Conservation (phyloP, 1,140 invertebrate genomes). For the Saccostrea echinata region DNA sequence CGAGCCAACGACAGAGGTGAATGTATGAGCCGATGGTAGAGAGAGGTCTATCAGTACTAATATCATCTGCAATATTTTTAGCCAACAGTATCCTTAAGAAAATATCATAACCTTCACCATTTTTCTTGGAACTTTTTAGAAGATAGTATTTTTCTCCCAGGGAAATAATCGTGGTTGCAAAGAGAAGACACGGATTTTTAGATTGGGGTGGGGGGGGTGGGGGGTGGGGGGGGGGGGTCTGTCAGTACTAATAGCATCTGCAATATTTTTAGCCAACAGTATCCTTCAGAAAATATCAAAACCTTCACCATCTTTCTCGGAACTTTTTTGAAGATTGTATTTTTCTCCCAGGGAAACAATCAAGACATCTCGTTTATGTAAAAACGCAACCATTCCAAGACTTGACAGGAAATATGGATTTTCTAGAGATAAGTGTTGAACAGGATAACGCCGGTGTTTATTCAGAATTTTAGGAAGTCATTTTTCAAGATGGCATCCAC, state of each 20-base stretch:
- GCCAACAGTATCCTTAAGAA: background rate
- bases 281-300: too few relatives aligned
- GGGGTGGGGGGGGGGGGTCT: too few relatives aligned
- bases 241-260: too few relatives aligned
- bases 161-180: slow-evolving; percentile 20
- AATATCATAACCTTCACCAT: too few relatives aligned
- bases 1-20: too few relatives aligned
- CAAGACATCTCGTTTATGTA: background rate
- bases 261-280: background rate
- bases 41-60: too few relatives aligned
- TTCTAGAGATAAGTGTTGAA: slow-evolving; percentile 34
- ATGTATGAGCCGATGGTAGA: too few relatives aligned
- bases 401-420: slow-evolving; percentile 33
- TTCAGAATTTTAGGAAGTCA: slow-evolving; percentile 34
- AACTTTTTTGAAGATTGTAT: too few relatives aligned
- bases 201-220: too few relatives aligned
- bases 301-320: too few relatives aligned
- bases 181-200: too few relatives aligned
- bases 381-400: background rate
- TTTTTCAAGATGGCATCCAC: slow-evolving; percentile 38
- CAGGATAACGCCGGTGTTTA: slow-evolving; percentile 18
- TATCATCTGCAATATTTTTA: background rate
- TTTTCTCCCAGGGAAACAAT: background rate
- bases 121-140: too few relatives aligned
- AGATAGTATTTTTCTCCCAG: background rate